Percentiles rank a stretch among this genome's conserved stretches.
phyloP scores from a whole-genome alignment of 1,140 invertebrate species.

The Heliconius himera region DNA sequence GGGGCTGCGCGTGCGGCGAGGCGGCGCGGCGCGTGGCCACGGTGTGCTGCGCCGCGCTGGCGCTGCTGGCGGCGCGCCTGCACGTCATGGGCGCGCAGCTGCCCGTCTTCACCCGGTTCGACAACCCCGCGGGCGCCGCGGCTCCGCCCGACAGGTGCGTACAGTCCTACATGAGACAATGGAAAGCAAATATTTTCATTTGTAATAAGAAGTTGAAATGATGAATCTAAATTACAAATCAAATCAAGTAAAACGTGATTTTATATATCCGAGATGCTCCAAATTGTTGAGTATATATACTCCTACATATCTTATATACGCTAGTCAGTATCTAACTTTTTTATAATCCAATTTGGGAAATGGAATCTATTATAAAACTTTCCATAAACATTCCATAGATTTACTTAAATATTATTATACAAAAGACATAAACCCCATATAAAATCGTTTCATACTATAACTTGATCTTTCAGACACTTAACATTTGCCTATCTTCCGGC shows the following conservation, averaged over 20 bases:
- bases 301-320: too few species aligned
- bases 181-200: too few species aligned
- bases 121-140: conserved; percentile 72
- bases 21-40: conserved; percentile 90
- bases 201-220: too few species aligned
- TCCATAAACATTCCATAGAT: not conserved
- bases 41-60: conserved; percentile 89
- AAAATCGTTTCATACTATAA: not conserved
- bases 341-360: too few species aligned
- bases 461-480: conserved; percentile 86
- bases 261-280: too few species aligned
- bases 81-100: conserved; percentile 98
- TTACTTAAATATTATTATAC: not conserved
- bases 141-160: conserved; percentile 61
- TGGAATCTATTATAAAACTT: too few species aligned
- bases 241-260: too few species aligned
- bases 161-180: too few species aligned
- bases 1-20: conserved; percentile 85
- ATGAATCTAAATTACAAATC: too few species aligned
- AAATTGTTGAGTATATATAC: too few species aligned
- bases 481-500: conserved; percentile 96
- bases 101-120: conserved; percentile 95
- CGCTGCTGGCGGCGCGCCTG: conserved; percentile 91
- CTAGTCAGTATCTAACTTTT: too few species aligned
- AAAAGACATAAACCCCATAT: not conserved